Conservation (phyloP, 2,113 vertebrate genomes). For the Typhlomys cinereus region DNA sequence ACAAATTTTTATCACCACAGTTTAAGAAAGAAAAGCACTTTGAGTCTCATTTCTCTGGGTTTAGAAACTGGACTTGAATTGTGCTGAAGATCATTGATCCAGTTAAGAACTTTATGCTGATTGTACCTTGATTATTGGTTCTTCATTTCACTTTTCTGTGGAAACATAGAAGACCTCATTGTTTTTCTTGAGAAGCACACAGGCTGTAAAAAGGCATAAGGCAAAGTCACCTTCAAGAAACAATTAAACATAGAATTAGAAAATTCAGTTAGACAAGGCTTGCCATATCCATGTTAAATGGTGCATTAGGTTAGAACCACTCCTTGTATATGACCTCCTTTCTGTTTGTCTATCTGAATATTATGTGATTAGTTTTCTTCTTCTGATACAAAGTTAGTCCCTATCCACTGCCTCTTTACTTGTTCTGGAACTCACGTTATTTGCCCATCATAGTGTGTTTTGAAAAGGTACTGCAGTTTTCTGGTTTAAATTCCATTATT, state of each 20-base stretch:
- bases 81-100: not conserved
- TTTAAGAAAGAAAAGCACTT: conserved; percentile 34
- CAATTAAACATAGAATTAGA: not conserved
- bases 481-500: not conserved
- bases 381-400: not conserved
- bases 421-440: not conserved
- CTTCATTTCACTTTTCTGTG: not conserved
- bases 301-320: not conserved
- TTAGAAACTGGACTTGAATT: conserved; percentile 21
- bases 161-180: not conserved
- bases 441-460: not conserved
- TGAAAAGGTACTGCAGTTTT: not conserved
- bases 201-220: not conserved
- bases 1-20: not conserved
- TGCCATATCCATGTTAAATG: too few species aligned
- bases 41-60: too few species aligned
- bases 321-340: not conserved
- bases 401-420: not conserved
- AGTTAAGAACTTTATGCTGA: not conserved
- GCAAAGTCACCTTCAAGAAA: not conserved
- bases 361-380: not conserved
- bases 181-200: not conserved
- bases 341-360: not conserved
- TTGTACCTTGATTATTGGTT: not conserved
- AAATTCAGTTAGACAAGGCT: not conserved